These are phyloP conservation scores for Rhabdophis nuchalis DNA, from an alignment of 2,797 vertebrate genomes.

Conservation along the genomic window DNA sequence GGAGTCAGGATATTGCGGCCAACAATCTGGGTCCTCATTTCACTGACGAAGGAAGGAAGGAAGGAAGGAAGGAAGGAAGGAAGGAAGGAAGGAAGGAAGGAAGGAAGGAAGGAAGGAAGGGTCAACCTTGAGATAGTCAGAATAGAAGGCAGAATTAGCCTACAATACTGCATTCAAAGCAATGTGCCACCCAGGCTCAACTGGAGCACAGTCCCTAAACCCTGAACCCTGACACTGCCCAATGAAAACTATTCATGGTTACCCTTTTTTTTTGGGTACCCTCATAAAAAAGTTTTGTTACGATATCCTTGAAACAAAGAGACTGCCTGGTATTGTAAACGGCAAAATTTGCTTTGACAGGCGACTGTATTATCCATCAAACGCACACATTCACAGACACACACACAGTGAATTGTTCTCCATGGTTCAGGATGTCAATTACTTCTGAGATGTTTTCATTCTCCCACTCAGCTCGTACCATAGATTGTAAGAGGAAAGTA, in stretches of 20 bases:
- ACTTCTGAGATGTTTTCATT: slow-evolving; percentile 10
- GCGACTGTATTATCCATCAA: slow-evolving; percentile 47
- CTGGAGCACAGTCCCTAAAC: not conserved
- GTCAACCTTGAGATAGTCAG: not conserved
- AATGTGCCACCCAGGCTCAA: not conserved
- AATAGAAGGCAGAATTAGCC: not conserved
- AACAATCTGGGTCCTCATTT: not conserved
- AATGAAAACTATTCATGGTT: not conserved
- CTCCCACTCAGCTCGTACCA: not conserved
- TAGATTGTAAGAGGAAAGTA: not conserved
- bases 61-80: too few species aligned
- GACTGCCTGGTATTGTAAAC: not conserved
- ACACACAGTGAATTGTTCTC: slow-evolving; percentile 47
- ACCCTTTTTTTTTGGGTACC: not conserved
- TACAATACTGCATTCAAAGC: not conserved
- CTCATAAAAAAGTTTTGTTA: slow-evolving; percentile 21
- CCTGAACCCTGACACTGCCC: not conserved
- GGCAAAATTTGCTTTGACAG: not conserved
- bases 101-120: not conserved
- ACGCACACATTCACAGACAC: not conserved
- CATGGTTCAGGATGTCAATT: slow-evolving; percentile 31
- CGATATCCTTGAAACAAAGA: not conserved
- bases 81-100: too few species aligned
- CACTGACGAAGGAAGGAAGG: not conserved
- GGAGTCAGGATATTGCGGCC: too few species aligned